Base-by-base conservation (phyloP, 2,888 invertebrate genomes). In the Parnassius smintheus region DNA sequence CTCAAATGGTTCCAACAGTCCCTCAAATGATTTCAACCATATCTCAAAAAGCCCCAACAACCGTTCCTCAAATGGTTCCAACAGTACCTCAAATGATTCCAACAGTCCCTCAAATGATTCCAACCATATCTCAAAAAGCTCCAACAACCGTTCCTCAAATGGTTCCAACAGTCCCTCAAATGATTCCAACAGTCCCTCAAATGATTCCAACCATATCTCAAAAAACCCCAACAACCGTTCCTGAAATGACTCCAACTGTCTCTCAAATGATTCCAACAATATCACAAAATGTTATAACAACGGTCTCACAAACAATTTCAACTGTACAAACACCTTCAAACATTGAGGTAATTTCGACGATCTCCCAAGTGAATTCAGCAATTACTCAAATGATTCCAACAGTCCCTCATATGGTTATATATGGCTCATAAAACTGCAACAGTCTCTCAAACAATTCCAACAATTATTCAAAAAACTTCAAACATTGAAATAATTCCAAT, bases 401-500 rank as follows among this genome's bases (percentile, higher is more conserved):
- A 7, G 3, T 46, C 11, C n/a, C 46, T n/a, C 46, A 12, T 7
- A 46, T n/a, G 12, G n/a, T n/a, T n/a, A 46, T 46, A 12, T n/a
- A n/a, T n/a, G n/a, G n/a, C 46, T n/a, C 12, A 12, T n/a, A n/a
- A 8, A 46, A 2, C 46, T 46, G 11, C 46, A 12, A 46, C 11
- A n/a, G n/a, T 46, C 7, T n/a, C 46, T 2, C n/a, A 12, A 46
- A 46, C 46, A n/a, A 46, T 46, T 12, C 46, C 46, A 46, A 50
- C 22, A 22, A 50, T 46, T 3, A 46, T 46, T 0, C 46, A 46
- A 46, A 9, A 55, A 41, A 3, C 35, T 35, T 35, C 35, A 35
- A 57, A 57, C 8, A 49, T 57, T 9, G 56, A 57, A 57, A 48
- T 58, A 8, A 58, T 50, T 12, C 42, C 58, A 25, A 52, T 52